These are phyloP conservation scores for Rhinogobius similis DNA, from an alignment of 2,113 vertebrate genomes.

Conservation along the genomic window DNA sequence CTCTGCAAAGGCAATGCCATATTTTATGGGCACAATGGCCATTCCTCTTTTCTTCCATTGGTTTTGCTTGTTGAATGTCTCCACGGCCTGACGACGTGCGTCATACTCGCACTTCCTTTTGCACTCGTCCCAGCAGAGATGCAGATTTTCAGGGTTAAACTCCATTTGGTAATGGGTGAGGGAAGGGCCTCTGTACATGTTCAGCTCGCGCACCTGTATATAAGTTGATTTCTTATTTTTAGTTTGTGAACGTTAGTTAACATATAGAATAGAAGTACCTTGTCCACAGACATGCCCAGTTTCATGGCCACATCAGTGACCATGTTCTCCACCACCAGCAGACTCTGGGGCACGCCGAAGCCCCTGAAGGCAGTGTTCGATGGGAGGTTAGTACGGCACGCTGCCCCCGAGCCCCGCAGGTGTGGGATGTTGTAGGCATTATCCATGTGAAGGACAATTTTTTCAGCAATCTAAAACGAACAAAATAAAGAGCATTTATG, in stretches of 20 bases:
- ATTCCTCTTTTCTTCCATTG: constrained; percentile 87
- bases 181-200: constrained; percentile 81
- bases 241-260: not conserved
- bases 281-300: constrained; percentile 74
- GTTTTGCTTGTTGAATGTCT: constrained; percentile 82
- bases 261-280: constrained; percentile 61
- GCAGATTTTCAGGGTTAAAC: constrained; percentile 77
- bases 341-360: constrained; percentile 82
- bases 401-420: constrained; percentile 63
- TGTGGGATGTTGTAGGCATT: constrained; percentile 83
- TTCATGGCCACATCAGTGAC: constrained; percentile 78
- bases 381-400: constrained; percentile 86
- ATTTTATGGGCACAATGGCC: constrained; percentile 83
- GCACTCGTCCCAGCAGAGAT: constrained; percentile 83
- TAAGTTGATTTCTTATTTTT: not conserved
- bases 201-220: constrained; percentile 81
- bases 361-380: constrained; percentile 87
- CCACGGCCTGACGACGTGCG: constrained; percentile 47
- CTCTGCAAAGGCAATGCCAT: constrained; percentile 77
- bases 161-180: constrained; percentile 80
- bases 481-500: not conserved
- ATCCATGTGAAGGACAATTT: constrained; percentile 82
- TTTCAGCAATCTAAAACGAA: constrained; percentile 79
- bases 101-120: constrained; percentile 72
- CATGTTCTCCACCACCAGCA: constrained; percentile 79